Evolutionary conservation across 2,888 invertebrate genomes (phyloP).

Genomic region (Dromius quadrimaculatus): DNA sequence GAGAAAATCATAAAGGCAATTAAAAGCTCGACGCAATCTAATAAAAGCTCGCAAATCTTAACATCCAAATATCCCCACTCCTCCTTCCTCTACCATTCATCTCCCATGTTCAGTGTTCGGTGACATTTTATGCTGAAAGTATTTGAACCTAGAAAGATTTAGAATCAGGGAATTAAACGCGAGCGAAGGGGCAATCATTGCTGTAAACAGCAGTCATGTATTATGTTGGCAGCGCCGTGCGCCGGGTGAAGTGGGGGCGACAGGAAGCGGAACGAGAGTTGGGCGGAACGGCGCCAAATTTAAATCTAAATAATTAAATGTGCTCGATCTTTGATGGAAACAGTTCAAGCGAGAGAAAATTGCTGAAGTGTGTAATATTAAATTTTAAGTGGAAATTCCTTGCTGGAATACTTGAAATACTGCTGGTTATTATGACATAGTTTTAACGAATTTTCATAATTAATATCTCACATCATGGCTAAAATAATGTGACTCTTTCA

Average conservation of each 20-base stretch:
- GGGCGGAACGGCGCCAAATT: slow-evolving; percentile 33
- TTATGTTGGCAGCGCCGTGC: slow-evolving; percentile 24
- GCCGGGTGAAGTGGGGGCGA: not conserved
- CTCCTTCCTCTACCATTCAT: not conserved
- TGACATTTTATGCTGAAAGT: slow-evolving; percentile 36
- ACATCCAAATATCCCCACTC: not conserved
- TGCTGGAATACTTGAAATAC: too few species aligned
- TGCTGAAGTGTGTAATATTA: too few species aligned
- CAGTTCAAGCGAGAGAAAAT: not conserved
- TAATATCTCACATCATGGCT: too few species aligned
- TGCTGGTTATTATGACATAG: too few species aligned
- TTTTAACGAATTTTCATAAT: too few species aligned
- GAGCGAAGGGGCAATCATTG: slow-evolving; percentile 41
- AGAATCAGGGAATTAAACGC: slow-evolving; percentile 12
- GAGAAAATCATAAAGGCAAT: slow-evolving; percentile 11
- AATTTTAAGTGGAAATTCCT: too few species aligned
- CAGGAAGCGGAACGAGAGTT: slow-evolving; percentile 12
- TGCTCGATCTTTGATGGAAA: slow-evolving; percentile 12
- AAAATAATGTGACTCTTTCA: too few species aligned
- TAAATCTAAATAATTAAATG: slow-evolving; percentile 34
- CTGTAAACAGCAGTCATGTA: slow-evolving; percentile 47
- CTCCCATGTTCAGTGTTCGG: not conserved
- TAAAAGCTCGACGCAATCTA: slow-evolving; percentile 27
- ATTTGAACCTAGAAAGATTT: slow-evolving; percentile 37
- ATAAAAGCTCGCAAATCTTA: slow-evolving; percentile 12